Base-by-base conservation (phyloP, 2,797 vertebrate genomes). In the Sarcophilus harrisii region DNA sequence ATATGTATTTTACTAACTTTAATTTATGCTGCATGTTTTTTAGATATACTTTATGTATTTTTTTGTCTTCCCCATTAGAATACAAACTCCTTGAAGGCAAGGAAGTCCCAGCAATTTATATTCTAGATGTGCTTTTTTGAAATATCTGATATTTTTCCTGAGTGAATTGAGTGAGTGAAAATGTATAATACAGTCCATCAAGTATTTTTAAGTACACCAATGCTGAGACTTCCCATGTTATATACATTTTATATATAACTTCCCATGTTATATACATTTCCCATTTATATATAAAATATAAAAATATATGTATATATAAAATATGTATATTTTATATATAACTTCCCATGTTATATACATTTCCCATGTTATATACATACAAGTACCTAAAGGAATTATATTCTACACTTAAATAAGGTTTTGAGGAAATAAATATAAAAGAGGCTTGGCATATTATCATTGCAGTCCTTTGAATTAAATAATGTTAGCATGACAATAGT, bases 171-270 rank as follows among this genome's bases (percentile, higher is more conserved):
- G 49, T 52, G 52, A 52, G 52, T 49, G 49, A 49, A 49, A 52
- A 52, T 52, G 52, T 8, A 6, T 52, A 52, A 52, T 52, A 52
- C 52, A 52, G 6, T 52, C 52, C 52, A 52, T 52, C 52, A 52
- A 52, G 52, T 52, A 52, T 52, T 4, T 52, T 52, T 52, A 52
- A 52, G 52, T 52, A 52, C 6, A 8, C 52, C 52, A 52, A 5
- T 52, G 96, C 66, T 66, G 89, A 81, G 91, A 96, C 55, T 93
- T 73, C 81, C 91, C 57, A 92, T 4, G 81, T 58, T 91, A 27
- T 28, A 87, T 11, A 94, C 0, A 52, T 94, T 96, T 94, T 95
- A n/a, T n/a, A n/a, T n/a, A n/a, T n/a, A n/a, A n/a, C n/a, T n/a
- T n/a, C n/a, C n/a, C n/a, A n/a, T n/a, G n/a, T n/a, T n/a, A n/a